phyloP scores from a whole-genome alignment of 2,113 vertebrate genomes.

The Ciconia stormi region DNA sequence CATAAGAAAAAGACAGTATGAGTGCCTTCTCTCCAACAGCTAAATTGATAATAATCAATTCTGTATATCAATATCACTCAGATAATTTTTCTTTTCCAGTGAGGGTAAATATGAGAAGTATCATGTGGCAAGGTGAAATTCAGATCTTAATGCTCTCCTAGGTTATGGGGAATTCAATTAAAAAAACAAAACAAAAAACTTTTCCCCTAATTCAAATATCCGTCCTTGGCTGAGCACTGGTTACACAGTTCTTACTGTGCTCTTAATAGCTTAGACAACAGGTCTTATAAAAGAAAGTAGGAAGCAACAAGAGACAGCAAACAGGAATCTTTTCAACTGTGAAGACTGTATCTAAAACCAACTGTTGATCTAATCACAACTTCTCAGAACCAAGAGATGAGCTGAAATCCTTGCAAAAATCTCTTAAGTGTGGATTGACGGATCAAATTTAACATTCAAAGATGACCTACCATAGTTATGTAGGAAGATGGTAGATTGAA shows the following conservation, averaged over 20 bases:
- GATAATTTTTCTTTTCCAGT: neutral
- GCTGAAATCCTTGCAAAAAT: neutral
- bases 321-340: neutral
- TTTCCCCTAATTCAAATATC: neutral
- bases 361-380: neutral
- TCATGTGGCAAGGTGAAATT: neutral
- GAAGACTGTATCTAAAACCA: neutral
- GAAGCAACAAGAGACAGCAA: neutral
- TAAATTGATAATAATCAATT: neutral
- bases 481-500: neutral
- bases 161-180: neutral
- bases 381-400: neutral
- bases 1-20: neutral
- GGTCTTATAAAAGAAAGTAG: neutral
- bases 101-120: neutral
- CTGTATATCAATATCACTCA: neutral
- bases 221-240: neutral
- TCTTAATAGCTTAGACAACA: neutral
- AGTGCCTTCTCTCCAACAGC: neutral
- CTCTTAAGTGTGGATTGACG: neutral
- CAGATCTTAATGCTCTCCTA: neutral
- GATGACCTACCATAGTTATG: neutral
- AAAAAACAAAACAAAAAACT: neutral
- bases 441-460: neutral
- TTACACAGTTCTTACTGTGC: neutral